Base-by-base conservation (phyloP, 35 echinoderm and acorn worm species). In the Ptychodera flava region DNA sequence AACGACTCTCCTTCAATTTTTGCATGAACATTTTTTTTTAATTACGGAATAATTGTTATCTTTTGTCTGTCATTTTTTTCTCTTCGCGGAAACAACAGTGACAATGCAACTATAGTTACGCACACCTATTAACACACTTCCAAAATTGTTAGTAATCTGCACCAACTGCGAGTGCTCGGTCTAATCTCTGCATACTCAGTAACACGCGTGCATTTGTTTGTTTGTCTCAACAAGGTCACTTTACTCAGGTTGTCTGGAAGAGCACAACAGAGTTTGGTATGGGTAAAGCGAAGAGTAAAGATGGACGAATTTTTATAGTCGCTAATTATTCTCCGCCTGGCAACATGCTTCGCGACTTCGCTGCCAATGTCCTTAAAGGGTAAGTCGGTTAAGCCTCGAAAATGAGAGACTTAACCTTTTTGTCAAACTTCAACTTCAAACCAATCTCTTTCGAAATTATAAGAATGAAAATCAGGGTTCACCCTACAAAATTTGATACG, bases 181-280 rank as follows among this genome's bases (percentile, higher is more conserved):
- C n/a, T n/a, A n/a, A n/a, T n/a, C n/a, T n/a, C n/a, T n/a, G n/a
- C n/a, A n/a, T n/a, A n/a, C n/a, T n/a, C n/a, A n/a, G n/a, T n/a
- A n/a, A n/a, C n/a, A n/a, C n/a, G n/a, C n/a, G n/a, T 64, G 6
- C 45, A 64, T 64, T 64, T 64, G 6, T 64, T 6, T 64, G 22
- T 12, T 22, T 64, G 6, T 64, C 6, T 64, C 82, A 35, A 30
- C 22, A 30, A 99, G 96, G 96, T 79, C 96, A 99, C 85, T 99
- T 99, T 34, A 91, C 96, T 38, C 96, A 99, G 79, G 94, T 99
- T 92, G 93, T 94, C 30, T 99, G 96, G 96, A 99, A 99, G 89
- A 91, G 79, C 1, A 88, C 87, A 34, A 90, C 36, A 34, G 90
- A 99, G 30, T 94, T 99, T 35, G 96, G 96, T 28, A 92, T 99